phyloP scores from a whole-genome alignment of 1,140 invertebrate species.

The Orius laevigatus region DNA sequence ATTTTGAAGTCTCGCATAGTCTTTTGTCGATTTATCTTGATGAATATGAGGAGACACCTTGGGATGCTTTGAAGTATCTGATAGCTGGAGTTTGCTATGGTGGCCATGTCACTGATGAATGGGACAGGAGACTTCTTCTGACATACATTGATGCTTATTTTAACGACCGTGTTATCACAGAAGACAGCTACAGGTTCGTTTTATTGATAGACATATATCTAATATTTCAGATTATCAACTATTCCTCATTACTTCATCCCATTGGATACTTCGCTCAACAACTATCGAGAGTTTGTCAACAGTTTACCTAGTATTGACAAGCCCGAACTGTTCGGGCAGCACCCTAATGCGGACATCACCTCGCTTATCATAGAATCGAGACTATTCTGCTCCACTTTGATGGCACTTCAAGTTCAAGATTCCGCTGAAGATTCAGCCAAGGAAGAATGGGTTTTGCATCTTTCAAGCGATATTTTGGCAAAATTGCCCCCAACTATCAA shows the following conservation, averaged over 20 bases:
- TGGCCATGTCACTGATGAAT: slow-evolving; percentile 87
- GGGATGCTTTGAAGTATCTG: slow-evolving; percentile 78
- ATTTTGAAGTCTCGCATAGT: slow-evolving; percentile 76
- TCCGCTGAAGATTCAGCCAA: slow-evolving; percentile 34
- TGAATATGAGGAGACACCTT: slow-evolving; percentile 69
- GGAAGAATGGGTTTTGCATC: slow-evolving; percentile 56
- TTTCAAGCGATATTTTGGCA: slow-evolving; percentile 49
- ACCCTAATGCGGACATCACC: slow-evolving; percentile 81
- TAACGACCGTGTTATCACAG: slow-evolving; percentile 44
- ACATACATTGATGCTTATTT: slow-evolving; percentile 72
- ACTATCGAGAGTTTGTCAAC: slow-evolving; percentile 60
- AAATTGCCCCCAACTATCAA: slow-evolving; percentile 57
- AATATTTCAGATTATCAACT: slow-evolving; percentile 35
- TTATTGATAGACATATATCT: neutral
- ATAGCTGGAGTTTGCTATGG: slow-evolving; percentile 89
- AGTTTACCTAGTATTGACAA: slow-evolving; percentile 56
- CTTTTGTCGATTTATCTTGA: slow-evolving; percentile 63
- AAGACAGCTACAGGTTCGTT: slow-evolving; percentile 44
- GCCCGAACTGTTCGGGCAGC: slow-evolving; percentile 74
- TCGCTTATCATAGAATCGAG: slow-evolving; percentile 61
- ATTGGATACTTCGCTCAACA: slow-evolving; percentile 57
- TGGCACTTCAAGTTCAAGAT: slow-evolving; percentile 56
- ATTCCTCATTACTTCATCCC: slow-evolving; percentile 63
- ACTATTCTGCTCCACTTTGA: slow-evolving; percentile 60
- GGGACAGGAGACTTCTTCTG: slow-evolving; percentile 65